Conservation (phyloP, 2,113 vertebrate species). For the Pelecanoides urinatrix region DNA sequence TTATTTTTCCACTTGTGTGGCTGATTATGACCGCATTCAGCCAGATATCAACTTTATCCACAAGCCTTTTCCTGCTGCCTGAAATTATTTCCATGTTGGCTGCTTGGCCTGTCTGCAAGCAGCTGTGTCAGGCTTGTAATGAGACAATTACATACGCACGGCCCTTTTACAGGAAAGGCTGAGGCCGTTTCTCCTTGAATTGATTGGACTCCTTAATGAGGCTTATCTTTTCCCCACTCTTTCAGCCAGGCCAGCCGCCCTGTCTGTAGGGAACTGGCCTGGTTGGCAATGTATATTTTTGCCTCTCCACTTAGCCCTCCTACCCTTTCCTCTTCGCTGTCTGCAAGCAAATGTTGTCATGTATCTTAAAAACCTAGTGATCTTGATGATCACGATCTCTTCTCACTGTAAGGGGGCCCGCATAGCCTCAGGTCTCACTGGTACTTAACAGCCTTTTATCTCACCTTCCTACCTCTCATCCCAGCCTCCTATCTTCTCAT, state of each 20-base stretch:
- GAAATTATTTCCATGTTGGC: not conserved
- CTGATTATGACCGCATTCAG: not conserved
- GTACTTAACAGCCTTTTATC: not conserved
- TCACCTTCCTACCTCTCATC: not conserved
- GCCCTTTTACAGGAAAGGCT: not conserved
- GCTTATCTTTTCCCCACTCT: not conserved
- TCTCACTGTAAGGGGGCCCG: not conserved
- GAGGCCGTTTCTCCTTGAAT: not conserved
- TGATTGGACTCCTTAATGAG: not conserved
- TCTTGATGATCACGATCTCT: not conserved
- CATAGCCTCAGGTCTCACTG: not conserved
- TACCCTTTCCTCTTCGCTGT: not conserved
- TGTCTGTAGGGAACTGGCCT: not conserved
- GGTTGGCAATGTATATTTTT: not conserved
- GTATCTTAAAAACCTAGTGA: not conserved
- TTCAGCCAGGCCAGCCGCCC: not conserved
- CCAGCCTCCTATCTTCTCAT: not conserved
- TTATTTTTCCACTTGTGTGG: not conserved
- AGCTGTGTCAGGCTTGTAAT: not conserved
- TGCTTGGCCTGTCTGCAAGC: not conserved
- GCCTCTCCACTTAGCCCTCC: not conserved
- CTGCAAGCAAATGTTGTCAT: not conserved
- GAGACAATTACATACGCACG: not conserved
- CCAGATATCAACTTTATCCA: not conserved
- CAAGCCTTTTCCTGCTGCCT: slow-evolving; percentile 14